Conservation (phyloP, 2,888 invertebrate genomes). For the Diloba caeruleocephala region DNA sequence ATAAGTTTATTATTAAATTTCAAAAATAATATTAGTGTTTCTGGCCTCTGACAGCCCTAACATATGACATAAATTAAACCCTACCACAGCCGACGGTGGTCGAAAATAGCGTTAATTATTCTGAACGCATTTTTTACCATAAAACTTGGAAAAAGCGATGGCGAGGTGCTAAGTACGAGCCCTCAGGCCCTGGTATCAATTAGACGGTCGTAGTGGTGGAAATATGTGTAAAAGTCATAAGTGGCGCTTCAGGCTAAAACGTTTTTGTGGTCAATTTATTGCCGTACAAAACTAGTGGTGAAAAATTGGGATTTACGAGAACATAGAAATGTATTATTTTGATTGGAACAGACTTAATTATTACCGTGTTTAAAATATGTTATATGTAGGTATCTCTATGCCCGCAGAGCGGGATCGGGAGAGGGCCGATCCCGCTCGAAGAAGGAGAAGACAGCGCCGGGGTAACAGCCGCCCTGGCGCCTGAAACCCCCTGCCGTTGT, state of each 20-base stretch:
- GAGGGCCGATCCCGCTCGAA: no score
- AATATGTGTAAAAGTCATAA: constrained; percentile 77
- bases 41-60: constrained; percentile 57
- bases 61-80: constrained; percentile 56
- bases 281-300: no score
- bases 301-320: no score
- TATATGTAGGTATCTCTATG: no score
- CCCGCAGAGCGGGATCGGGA: no score
- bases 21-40: background rate
- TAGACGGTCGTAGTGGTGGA: constrained; percentile 66
- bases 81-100: constrained; percentile 57
- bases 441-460: no score
- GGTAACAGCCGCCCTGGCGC: no score
- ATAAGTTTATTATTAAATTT: background rate
- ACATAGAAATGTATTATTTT: no score
- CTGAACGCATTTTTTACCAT: constrained; percentile 49
- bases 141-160: constrained; percentile 46
- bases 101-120: constrained; percentile 63
- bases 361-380: no score
- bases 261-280: constrained; percentile 63
- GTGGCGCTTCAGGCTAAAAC: constrained; percentile 75
- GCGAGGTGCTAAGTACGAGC: constrained; percentile 80
- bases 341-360: no score
- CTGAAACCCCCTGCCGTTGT: no score
- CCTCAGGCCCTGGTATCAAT: constrained; percentile 72